Percentiles rank a stretch among this genome's conserved stretches.
Evolutionary conservation across 2,797 vertebrate species (phyloP).

Genomic region (Fistularia commersonii): DNA sequence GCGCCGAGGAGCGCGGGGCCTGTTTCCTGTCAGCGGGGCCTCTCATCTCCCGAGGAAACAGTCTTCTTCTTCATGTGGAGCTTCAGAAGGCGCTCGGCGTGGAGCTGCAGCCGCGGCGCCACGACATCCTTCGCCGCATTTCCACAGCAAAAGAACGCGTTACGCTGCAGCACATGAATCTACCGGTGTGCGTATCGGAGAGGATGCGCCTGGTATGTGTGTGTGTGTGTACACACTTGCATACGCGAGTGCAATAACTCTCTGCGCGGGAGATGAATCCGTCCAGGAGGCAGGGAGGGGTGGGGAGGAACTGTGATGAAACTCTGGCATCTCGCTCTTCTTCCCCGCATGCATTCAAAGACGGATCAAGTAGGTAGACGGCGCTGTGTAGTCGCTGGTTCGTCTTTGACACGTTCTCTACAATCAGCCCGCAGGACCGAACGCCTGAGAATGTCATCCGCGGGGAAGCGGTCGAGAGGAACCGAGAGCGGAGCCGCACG

Average conservation of each 20-base stretch:
- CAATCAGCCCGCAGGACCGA: conserved; percentile 34
- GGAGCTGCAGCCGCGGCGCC: conserved; percentile 36
- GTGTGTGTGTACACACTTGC: no score
- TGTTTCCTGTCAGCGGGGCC: conserved; percentile 48
- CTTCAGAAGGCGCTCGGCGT: conserved; percentile 42
- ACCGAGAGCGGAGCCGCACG: no score
- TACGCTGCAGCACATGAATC: conserved; percentile 4
- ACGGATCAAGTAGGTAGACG: conserved; percentile 59
- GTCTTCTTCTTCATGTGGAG: conserved; percentile 40
- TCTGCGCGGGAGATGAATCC: conserved; percentile 49
- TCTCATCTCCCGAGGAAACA: conserved; percentile 55
- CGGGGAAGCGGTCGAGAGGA: conserved; percentile 8
- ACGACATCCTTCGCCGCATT: conserved; percentile 38
- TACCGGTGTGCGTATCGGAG: conserved; percentile 25
- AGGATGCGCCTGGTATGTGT: conserved; percentile 38
- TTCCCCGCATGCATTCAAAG: conserved; percentile 31
- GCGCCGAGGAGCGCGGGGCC: no score
- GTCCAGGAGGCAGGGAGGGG: conserved; percentile 62
- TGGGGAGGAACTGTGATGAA: conserved; percentile 71
- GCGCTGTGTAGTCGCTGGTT: conserved; percentile 46
- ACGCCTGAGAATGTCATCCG: conserved; percentile 1
- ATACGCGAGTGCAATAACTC: conserved; percentile 50
- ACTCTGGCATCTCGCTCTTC: conserved; percentile 45
- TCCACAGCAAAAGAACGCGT: conserved; percentile 36
- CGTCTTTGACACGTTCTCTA: conserved; percentile 52